These are phyloP conservation scores for Dipus sagitta DNA, from an alignment of 2,797 vertebrate genomes.

Conservation along the genomic window DNA sequence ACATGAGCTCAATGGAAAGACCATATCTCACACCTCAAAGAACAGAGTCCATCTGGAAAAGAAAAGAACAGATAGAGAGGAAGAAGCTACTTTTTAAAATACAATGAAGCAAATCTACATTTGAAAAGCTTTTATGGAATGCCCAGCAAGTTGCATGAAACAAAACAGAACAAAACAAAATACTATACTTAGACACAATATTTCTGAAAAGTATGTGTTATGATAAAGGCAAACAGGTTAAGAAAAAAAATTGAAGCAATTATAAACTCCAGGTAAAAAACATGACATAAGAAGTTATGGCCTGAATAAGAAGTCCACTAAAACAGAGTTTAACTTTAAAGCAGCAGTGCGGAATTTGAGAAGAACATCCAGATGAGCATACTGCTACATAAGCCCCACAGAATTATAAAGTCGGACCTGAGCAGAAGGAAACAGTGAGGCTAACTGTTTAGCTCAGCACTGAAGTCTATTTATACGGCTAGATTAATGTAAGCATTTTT, in stretches of 20 bases:
- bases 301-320: neutral
- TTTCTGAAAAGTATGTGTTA: constrained; percentile 20
- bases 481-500: neutral
- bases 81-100: neutral
- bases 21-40: neutral
- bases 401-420: neutral
- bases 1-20: neutral
- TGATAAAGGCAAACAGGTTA: neutral
- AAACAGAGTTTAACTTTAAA: constrained; percentile 2
- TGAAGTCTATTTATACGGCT: neutral
- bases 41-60: neutral
- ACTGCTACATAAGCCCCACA: neutral
- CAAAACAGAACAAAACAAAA: neutral
- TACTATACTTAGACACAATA: neutral
- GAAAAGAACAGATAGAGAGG: neutral
- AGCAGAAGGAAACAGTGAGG: neutral
- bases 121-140: constrained; percentile 33
- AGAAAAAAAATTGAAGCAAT: constrained; percentile 58
- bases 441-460: neutral
- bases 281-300: neutral
- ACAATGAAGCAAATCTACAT: constrained; percentile 37
- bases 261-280: constrained; percentile 60
- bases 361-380: constrained; percentile 9
- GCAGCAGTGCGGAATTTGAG: neutral
- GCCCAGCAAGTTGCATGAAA: neutral